A percentile compares a stretch with the other conserved stretches of the same genome.
Conservation (phyloP, 2,797 vertebrate species). For the Pygocentrus nattereri region DNA sequence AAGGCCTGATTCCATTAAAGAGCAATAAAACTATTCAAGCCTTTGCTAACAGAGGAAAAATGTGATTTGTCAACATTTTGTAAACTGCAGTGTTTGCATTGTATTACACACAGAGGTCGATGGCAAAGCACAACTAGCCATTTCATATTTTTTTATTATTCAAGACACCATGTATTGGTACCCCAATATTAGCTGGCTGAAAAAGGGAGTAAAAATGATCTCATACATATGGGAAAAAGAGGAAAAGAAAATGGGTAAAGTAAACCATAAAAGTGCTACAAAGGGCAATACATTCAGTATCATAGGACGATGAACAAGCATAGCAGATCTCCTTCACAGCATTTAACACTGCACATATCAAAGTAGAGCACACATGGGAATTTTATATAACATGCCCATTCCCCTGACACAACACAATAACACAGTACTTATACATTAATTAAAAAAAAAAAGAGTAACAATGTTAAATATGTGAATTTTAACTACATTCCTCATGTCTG, state of each 20-base stretch:
- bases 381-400: constrained; percentile 5
- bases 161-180: constrained; percentile 20
- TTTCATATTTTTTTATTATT: constrained; percentile 39
- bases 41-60: too few relatives aligned
- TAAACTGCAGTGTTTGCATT: too few relatives aligned
- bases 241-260: background rate
- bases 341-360: background rate
- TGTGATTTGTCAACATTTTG: too few relatives aligned
- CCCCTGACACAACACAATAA: background rate
- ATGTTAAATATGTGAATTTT: background rate
- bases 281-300: constrained; percentile 26
- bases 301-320: background rate
- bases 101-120: background rate
- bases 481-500: constrained; percentile 8
- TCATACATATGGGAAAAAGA: constrained; percentile 7
- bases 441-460: background rate
- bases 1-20: too few relatives aligned
- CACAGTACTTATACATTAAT: background rate
- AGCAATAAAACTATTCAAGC: too few relatives aligned
- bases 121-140: background rate
- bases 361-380: background rate
- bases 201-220: constrained; percentile 22
- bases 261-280: constrained; percentile 5
- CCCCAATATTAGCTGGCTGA: background rate
- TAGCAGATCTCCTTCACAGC: constrained; percentile 7